A percentile compares a stretch with the other conserved stretches of the same genome.
These are phyloP conservation scores for Tapirus indicus DNA, from an alignment of 2,797 vertebrate species.

Conservation along the genomic window DNA sequence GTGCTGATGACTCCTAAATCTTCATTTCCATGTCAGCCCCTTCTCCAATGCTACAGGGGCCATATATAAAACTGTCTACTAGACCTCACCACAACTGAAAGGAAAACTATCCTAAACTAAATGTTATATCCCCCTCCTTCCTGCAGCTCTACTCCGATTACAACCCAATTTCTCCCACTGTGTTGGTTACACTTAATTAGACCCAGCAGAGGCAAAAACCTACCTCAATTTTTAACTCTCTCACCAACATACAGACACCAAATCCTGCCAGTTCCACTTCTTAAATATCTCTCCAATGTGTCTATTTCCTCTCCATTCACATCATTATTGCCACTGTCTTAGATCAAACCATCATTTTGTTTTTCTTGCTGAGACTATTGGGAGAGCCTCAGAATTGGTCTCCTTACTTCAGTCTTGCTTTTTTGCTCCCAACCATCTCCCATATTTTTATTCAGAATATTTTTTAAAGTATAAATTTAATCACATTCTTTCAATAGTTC, in stretches of 20 bases:
- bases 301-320: not conserved
- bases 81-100: not conserved
- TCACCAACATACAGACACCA: not conserved
- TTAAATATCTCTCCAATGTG: not conserved
- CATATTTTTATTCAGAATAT: conserved; percentile 3
- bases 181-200: not conserved
- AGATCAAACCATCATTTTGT: not conserved
- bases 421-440: not conserved
- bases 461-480: not conserved
- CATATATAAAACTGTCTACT: not conserved
- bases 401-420: not conserved
- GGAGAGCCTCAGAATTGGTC: not conserved
- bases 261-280: not conserved
- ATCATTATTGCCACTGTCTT: not conserved
- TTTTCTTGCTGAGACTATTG: not conserved
- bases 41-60: not conserved
- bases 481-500: not conserved
- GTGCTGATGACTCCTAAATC: not conserved
- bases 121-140: not conserved
- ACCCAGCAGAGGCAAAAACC: not conserved
- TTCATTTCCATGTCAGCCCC: not conserved
- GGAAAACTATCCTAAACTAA: not conserved
- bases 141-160: not conserved
- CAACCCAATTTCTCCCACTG: not conserved
- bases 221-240: not conserved